phyloP scores from a whole-genome alignment of 1,140 invertebrate genomes.

The Drosophila sucinea region DNA sequence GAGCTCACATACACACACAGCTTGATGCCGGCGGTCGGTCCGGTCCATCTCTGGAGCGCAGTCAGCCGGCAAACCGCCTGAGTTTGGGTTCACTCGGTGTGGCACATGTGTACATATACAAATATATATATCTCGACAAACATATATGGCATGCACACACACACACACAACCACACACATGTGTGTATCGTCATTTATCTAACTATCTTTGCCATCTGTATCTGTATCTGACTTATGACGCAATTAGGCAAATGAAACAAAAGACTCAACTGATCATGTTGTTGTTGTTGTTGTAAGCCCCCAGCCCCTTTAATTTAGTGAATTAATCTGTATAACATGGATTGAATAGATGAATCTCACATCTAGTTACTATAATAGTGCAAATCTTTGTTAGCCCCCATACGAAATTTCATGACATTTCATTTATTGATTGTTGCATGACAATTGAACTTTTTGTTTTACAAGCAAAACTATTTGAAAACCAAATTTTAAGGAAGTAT shows the following conservation, averaged over 20 bases:
- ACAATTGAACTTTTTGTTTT: background rate
- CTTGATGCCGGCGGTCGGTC: conserved; percentile 45
- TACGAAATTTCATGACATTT: background rate
- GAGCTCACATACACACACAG: conserved; percentile 29
- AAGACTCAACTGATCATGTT: conserved; percentile 47
- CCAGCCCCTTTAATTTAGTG: conserved; percentile 12
- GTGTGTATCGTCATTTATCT: conserved; percentile 57
- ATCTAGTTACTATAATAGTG: background rate
- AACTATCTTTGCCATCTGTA: conserved; percentile 66
- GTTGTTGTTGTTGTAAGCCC: background rate
- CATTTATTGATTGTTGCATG: conserved; percentile 4
- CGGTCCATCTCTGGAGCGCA: conserved; percentile 34
- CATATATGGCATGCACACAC: background rate
- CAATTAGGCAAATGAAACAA: conserved; percentile 54
- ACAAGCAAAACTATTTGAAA: no score
- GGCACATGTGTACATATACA: conserved; percentile 8
- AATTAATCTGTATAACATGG: conserved; percentile 57
- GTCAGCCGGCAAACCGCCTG: conserved; percentile 52
- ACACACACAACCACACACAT: conserved; percentile 23
- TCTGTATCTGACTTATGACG: conserved; percentile 65
- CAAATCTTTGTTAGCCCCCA: background rate
- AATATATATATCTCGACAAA: conserved; percentile 14
- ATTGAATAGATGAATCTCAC: no score
- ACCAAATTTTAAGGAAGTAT: no score
- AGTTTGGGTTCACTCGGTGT: conserved; percentile 9